Conservation (phyloP, 2,797 vertebrate genomes). For the Sebastolobus altivelis region DNA sequence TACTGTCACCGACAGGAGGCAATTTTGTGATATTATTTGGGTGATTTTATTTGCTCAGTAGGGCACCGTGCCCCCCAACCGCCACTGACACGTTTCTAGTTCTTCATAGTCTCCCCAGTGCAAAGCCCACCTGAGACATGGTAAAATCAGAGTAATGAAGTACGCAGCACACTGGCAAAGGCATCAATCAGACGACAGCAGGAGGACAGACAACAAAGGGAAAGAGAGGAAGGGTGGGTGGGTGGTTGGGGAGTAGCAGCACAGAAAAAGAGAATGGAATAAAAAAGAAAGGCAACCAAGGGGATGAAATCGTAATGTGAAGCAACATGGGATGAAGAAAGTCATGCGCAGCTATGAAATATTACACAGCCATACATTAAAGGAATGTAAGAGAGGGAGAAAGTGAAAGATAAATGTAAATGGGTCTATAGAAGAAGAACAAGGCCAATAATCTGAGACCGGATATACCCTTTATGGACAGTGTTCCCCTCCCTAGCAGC, state of each 20-base stretch:
- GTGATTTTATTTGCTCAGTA: conserved; percentile 76
- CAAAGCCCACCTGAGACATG: conserved; percentile 81
- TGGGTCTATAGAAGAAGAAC: conserved; percentile 64
- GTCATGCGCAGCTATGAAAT: conserved; percentile 28
- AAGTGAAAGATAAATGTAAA: conserved; percentile 53
- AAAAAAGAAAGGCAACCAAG: conserved; percentile 20
- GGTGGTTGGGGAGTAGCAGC: conserved; percentile 18
- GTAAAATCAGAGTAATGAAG: conserved; percentile 88
- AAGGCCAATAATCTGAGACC: conserved; percentile 67
- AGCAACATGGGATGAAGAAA: conserved; percentile 42
- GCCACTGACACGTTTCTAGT: conserved; percentile 76
- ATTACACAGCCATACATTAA: conserved; percentile 55
- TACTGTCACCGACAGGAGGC: conserved; percentile 70
- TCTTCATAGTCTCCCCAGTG: conserved; percentile 81
- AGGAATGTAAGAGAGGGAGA: conserved; percentile 25
- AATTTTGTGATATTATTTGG: conserved; percentile 83
- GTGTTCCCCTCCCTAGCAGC: conserved; percentile 77
- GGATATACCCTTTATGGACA: conserved; percentile 73
- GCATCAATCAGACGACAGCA: conserved; percentile 78
- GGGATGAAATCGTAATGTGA: conserved; percentile 38
- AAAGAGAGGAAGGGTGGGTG: conserved; percentile 5
- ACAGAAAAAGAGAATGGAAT: conserved; percentile 19
- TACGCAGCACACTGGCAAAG: conserved; percentile 72
- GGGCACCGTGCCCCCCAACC: conserved; percentile 71
- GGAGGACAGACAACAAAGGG: conserved; percentile 66